Conservation (phyloP, 2,797 vertebrate species). For the Champsocephalus gunnari region DNA sequence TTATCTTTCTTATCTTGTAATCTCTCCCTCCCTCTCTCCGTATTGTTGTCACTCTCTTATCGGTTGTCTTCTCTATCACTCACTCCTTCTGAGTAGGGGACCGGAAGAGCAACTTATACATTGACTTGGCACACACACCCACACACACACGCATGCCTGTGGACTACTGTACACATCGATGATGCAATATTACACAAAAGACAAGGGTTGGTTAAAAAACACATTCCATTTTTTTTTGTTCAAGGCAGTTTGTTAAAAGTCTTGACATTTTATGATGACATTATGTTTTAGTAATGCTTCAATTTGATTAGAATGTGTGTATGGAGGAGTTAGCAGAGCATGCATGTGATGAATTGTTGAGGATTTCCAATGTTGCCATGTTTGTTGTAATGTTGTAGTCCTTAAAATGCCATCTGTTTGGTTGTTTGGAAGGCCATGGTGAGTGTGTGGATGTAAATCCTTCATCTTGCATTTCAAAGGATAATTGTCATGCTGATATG, state of each 20-base stretch:
- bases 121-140: conserved; percentile 51
- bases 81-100: conserved; percentile 24
- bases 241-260: not conserved
- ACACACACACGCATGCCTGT: conserved; percentile 5
- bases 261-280: not conserved
- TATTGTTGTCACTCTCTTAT: conserved; percentile 53
- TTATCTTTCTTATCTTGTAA: not conserved
- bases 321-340: not conserved
- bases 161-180: conserved; percentile 21
- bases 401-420: too few relatives aligned
- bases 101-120: conserved; percentile 70
- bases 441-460: conserved; percentile 19
- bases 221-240: not conserved
- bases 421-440: too few relatives aligned
- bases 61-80: conserved; percentile 33
- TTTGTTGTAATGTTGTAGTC: not conserved
- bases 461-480: conserved; percentile 22
- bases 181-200: conserved; percentile 44
- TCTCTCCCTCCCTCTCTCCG: not conserved
- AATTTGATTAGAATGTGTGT: not conserved
- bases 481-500: not conserved
- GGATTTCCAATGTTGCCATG: not conserved
- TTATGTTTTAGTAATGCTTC: not conserved
- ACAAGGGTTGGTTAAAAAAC: not conserved
- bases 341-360: not conserved